These are phyloP conservation scores for Unio delphinus DNA, from an alignment of 2,888 invertebrate species.

Conservation along the genomic window DNA sequence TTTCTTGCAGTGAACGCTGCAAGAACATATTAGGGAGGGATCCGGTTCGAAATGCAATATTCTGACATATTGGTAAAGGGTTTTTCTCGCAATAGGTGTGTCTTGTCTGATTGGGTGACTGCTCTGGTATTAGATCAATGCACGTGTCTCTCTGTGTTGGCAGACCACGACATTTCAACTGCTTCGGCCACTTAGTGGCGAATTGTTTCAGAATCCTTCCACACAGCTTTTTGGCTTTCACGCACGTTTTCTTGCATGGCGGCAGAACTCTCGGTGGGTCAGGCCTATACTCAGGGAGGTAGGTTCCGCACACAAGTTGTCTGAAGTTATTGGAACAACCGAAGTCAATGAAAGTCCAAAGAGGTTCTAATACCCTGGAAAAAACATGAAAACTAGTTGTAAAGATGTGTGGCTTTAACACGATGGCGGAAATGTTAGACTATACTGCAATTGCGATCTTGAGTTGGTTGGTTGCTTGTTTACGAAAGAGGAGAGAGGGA, in stretches of 20 bases:
- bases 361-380: constrained; percentile 45
- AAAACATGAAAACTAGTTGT: neutral
- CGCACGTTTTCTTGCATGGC: constrained; percentile 53
- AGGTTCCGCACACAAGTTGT: constrained; percentile 47
- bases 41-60: constrained; percentile 41
- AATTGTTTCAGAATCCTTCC: constrained; percentile 27
- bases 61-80: constrained; percentile 44
- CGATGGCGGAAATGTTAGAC: no score
- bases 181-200: constrained; percentile 37
- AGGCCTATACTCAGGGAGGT: constrained; percentile 52
- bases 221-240: constrained; percentile 43
- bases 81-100: constrained; percentile 45
- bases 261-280: constrained; percentile 10
- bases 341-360: constrained; percentile 58
- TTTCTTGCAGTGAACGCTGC: constrained; percentile 42
- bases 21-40: constrained; percentile 60
- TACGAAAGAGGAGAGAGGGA: no score
- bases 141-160: constrained; percentile 7
- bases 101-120: constrained; percentile 3
- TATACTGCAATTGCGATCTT: no score
- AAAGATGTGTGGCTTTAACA: no score
- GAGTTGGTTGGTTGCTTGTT: no score
- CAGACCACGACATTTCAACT: constrained; percentile 24
- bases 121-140: constrained; percentile 9
- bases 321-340: constrained; percentile 56